These are phyloP conservation scores for Hyppa rectilinea DNA, from an alignment of 2,888 invertebrate species.

Conservation along the genomic window DNA sequence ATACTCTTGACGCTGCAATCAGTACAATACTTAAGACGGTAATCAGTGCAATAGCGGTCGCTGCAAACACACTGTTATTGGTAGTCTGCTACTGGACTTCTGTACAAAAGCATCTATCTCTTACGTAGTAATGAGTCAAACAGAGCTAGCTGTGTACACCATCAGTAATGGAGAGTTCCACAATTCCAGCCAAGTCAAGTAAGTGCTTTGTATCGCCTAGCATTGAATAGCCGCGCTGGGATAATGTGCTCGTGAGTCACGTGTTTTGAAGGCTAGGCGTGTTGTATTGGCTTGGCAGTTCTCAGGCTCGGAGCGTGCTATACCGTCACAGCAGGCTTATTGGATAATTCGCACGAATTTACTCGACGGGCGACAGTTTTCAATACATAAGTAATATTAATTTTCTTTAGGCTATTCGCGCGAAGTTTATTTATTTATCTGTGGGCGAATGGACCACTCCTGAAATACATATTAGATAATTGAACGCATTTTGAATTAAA, in stretches of 20 bases:
- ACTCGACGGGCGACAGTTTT: too few species aligned
- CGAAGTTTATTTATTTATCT: too few species aligned
- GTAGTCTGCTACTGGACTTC: conserved; percentile 43
- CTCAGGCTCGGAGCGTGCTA: conserved; percentile 42
- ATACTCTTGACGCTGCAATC: conserved; percentile 50
- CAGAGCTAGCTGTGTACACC: conserved; percentile 35
- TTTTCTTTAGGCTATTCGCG: too few species aligned
- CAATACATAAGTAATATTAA: too few species aligned
- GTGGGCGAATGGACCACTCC: too few species aligned
- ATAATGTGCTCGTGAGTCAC: conserved; percentile 51
- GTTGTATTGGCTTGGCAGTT: conserved; percentile 41
- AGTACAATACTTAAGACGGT: conserved; percentile 43
- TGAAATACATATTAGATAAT: too few species aligned
- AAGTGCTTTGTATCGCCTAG: conserved; percentile 40
- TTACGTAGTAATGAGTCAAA: conserved; percentile 17
- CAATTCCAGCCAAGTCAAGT: conserved; percentile 30
- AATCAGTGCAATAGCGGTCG: conserved; percentile 26
- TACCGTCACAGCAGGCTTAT: conserved; percentile 36
- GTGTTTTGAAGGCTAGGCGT: conserved; percentile 47
- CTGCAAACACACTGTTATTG: conserved; percentile 12
- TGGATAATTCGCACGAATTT: too few species aligned
- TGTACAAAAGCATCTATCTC: conserved; percentile 22
- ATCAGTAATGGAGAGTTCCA: conserved; percentile 50
- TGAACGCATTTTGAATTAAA: too few species aligned
- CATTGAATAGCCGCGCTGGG: conserved; percentile 29